phyloP scores from a whole-genome alignment of 2,797 vertebrate genomes.

The Fringilla coelebs region DNA sequence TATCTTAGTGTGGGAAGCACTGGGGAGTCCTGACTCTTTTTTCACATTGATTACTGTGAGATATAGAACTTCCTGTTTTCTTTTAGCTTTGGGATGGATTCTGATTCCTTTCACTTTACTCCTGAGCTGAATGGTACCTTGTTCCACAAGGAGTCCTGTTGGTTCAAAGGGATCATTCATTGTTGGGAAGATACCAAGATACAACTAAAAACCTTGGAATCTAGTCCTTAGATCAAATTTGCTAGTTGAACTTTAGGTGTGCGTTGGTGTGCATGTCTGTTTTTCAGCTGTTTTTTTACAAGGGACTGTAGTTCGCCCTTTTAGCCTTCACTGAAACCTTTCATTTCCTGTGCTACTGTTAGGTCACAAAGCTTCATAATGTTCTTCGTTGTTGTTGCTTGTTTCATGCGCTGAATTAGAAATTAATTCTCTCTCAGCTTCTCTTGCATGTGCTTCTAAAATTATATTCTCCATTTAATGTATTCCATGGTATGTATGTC shows the following conservation, averaged over 20 bases:
- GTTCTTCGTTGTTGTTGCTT: not conserved
- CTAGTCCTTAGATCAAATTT: not conserved
- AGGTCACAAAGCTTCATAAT: not conserved
- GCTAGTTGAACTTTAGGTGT: not conserved
- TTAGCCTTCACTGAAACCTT: not conserved
- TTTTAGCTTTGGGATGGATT: not conserved
- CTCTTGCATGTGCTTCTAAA: slow-evolving; percentile 10
- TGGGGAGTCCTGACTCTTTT: not conserved
- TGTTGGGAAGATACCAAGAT: not conserved
- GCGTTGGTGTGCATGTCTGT: not conserved
- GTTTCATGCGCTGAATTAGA: slow-evolving; percentile 3
- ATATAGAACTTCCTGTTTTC: slow-evolving; percentile 35
- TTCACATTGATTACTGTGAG: not conserved
- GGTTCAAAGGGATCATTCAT: not conserved
- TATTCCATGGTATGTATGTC: slow-evolving; percentile 1
- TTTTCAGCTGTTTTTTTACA: not conserved
- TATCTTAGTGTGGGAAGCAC: not conserved
- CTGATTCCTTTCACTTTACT: not conserved
- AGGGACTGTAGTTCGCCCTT: not conserved
- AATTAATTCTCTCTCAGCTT: slow-evolving; percentile 24
- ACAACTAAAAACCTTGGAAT: not conserved
- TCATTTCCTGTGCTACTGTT: not conserved
- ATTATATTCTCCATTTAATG: slow-evolving; percentile 4
- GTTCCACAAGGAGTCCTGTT: not conserved
- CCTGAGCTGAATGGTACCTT: slow-evolving; percentile 12